Percentiles rank a stretch among this genome's conserved stretches.
Conservation (phyloP, 2,888 invertebrate species). For the Melitaea athalia region DNA sequence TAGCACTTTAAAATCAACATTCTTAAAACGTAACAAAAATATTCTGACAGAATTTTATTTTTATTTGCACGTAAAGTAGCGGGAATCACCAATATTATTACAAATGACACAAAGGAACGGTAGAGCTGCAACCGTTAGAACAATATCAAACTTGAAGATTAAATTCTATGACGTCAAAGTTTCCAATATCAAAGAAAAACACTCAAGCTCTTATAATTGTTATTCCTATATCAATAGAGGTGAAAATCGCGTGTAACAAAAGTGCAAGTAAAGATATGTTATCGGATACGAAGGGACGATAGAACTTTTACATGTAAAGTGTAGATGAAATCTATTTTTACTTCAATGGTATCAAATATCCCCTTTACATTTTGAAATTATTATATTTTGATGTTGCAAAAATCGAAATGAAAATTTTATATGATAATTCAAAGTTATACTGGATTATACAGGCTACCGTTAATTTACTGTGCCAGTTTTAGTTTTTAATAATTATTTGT, state of each 20-base stretch:
- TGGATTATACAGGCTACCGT: too few relatives aligned
- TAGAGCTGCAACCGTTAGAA: not conserved
- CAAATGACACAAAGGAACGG: constrained; percentile 3
- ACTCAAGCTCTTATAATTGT: not conserved
- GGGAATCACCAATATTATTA: constrained; percentile 9
- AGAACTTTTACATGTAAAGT: constrained; percentile 8
- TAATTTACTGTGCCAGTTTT: too few relatives aligned
- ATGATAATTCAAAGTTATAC: not conserved
- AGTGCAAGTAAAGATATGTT: not conserved
- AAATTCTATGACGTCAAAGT: constrained; percentile 13
- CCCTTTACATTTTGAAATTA: not conserved
- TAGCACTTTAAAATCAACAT: not conserved
- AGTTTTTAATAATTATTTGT: too few relatives aligned
- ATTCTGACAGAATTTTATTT: not conserved
- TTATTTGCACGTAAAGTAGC: not conserved
- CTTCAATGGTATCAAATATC: constrained; percentile 1
- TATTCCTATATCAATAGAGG: not conserved
- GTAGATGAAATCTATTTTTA: not conserved
- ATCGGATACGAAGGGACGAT: not conserved
- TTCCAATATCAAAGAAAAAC: constrained; percentile 1
- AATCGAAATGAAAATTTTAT: not conserved
- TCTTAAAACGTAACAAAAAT: constrained; percentile 1
- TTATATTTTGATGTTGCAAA: not conserved
- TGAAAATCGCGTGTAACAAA: constrained; percentile 4
- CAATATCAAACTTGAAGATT: constrained; percentile 8